Percentiles rank a stretch among this genome's conserved stretches.
These are phyloP conservation scores for Myopa tessellatipennis DNA, from an alignment of 2,888 invertebrate species.

Conservation along the genomic window DNA sequence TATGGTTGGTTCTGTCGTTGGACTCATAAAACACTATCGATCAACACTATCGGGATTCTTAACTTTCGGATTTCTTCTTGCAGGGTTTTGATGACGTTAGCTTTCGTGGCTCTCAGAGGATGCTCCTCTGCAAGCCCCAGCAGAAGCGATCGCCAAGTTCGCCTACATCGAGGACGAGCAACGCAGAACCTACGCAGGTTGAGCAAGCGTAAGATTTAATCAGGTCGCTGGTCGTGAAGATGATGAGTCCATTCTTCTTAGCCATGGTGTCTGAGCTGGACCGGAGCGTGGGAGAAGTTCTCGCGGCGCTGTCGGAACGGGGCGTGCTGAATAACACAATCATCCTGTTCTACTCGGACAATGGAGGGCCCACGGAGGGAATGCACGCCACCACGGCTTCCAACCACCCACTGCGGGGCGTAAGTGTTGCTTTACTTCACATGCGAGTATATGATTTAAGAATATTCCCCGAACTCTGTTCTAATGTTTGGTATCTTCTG, in stretches of 20 bases:
- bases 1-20: slow-evolving; percentile 72
- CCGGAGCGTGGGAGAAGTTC: slow-evolving; percentile 82
- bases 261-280: slow-evolving; percentile 90
- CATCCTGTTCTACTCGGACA: slow-evolving; percentile 88
- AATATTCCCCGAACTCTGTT: not conserved
- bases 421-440: slow-evolving; percentile 60
- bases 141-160: slow-evolving; percentile 76
- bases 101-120: slow-evolving; percentile 86
- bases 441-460: not conserved
- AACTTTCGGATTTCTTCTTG: not conserved
- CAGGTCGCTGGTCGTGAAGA: not conserved
- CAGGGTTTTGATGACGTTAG: slow-evolving; percentile 94
- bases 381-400: slow-evolving; percentile 78
- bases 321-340: slow-evolving; percentile 84
- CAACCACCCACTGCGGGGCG: slow-evolving; percentile 83
- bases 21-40: too few species aligned
- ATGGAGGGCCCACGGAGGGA: slow-evolving; percentile 84
- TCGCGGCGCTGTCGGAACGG: slow-evolving; percentile 75
- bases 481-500: not conserved
- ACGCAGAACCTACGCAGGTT: slow-evolving; percentile 77
- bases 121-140: slow-evolving; percentile 77
- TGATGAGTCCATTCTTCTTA: slow-evolving; percentile 63
- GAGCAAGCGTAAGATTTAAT: slow-evolving; percentile 24
- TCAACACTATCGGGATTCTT: too few species aligned
- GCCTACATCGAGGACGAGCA: slow-evolving; percentile 75